phyloP scores from a whole-genome alignment of 2,797 vertebrate species.

The Malurus leucopterus region DNA sequence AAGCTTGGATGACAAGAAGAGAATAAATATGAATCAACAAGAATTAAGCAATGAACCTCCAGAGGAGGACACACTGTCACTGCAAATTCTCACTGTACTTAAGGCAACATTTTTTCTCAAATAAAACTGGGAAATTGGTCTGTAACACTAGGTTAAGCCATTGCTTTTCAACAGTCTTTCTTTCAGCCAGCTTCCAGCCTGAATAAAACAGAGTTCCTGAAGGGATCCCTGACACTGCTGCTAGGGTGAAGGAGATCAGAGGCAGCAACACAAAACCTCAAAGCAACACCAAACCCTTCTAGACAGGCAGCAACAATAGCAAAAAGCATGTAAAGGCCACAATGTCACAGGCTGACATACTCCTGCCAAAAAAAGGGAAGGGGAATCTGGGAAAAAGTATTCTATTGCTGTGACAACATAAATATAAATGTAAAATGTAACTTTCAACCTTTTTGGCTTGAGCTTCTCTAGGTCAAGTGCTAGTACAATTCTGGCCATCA shows the following conservation, averaged over 20 bases:
- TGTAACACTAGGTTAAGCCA: neutral
- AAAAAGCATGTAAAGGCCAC: neutral
- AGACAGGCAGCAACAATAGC: neutral
- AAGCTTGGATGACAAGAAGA: neutral
- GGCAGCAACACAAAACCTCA: neutral
- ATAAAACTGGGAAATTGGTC: neutral
- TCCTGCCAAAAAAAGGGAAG: neutral
- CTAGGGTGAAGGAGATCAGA: neutral
- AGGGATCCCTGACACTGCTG: too few species aligned
- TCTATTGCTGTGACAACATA: neutral
- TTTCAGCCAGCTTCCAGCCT: neutral
- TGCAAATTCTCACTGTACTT: neutral
- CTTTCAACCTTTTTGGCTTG: neutral
- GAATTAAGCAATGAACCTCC: neutral
- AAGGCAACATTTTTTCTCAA: rapidly evolving
- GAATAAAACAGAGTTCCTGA: neutral
- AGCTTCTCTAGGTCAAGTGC: neutral
- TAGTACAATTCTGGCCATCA: neutral
- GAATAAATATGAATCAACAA: neutral
- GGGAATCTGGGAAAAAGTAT: neutral
- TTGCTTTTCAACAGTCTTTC: neutral
- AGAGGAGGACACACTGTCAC: neutral
- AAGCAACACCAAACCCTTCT: neutral
- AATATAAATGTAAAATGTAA: neutral
- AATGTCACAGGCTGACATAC: neutral